Evolutionary conservation across 2,888 invertebrate species (phyloP), one percentile per base, ranked within the genome.

Genomic region (Leuctra nigra): DNA sequence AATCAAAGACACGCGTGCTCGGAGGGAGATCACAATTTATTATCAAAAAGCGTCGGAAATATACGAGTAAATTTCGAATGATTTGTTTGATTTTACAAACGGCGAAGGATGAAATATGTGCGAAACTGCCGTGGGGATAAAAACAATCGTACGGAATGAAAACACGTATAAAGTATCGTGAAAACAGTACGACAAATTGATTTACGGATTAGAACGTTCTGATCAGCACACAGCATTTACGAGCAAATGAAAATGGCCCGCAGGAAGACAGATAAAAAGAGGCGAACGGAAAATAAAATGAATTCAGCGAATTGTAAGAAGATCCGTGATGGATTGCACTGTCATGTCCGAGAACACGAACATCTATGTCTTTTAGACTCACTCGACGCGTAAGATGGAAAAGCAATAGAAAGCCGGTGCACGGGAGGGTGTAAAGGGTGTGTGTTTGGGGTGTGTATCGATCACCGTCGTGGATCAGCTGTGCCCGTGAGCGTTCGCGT

Each of bases 401-500:
- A 33, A 9, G 11, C 33, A 33, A 33, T 9, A 33, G 11, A 33
- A 33, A n/a, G n/a, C n/a, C n/a, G n/a, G n/a, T n/a, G n/a, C n/a
- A n/a, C n/a, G 11, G 29, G 29, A 29, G 11, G 29, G 29, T 29
- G 29, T 7, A 18, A 44, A 44, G 44, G 44, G 44, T 44, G 44
- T 44, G 44, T 44, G 29, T 29, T 29, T 29, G 29, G 20, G 44
- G 14, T 20, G n/a, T n/a, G 22, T 44, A 44, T 44, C 44, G 44
- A 44, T 44, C 44, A 44, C 22, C 18, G 44, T 18, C 44, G 22
- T 44, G 44, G 44, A 44, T 44, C 44, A 44, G 44, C 44, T 44
- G 44, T n/a, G n/a, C n/a, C n/a, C n/a, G n/a, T n/a, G n/a, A 23
- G n/a, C 20, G 29, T 11, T 29, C 18, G 22, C 23, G 44, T 2